Conservation (phyloP, 2,888 invertebrate species). For the Tricholauxania praeusta region DNA sequence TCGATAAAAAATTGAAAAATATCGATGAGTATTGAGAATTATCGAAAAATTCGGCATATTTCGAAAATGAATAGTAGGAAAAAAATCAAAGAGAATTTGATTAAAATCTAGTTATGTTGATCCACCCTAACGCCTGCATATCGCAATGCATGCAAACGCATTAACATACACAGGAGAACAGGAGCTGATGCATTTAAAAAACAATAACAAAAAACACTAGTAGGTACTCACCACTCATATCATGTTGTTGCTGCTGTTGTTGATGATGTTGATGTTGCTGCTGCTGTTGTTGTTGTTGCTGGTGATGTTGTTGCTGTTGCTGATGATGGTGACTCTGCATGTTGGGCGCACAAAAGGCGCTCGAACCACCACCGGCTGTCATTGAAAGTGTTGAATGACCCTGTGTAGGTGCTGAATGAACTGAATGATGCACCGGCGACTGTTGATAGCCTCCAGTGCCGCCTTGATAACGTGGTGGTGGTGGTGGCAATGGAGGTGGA, state of each 20-base stretch:
- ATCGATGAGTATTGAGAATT: too few species aligned
- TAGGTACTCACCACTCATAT: conserved; percentile 59
- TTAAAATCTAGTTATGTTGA: too few species aligned
- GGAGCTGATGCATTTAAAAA: conserved; percentile 13
- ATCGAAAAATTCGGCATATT: too few species aligned
- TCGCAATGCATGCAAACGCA: not conserved
- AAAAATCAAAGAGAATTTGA: too few species aligned
- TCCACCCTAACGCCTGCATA: too few species aligned
- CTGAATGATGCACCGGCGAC: conserved; percentile 34
- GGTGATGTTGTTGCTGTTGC: conserved; percentile 51
- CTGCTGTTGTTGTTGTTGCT: conserved; percentile 43
- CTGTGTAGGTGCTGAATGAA: conserved; percentile 15
- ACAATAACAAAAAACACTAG: conserved; percentile 26
- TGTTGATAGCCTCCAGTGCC: conserved; percentile 23
- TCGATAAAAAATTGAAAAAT: too few species aligned
- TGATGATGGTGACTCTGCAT: conserved; percentile 63
- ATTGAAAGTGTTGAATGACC: conserved; percentile 56
- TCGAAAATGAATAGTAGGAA: too few species aligned
- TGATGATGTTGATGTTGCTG: conserved; percentile 46
- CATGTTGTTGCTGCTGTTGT: conserved; percentile 51
- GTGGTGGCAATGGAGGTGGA: conserved; percentile 56
- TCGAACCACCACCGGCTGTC: conserved; percentile 61
- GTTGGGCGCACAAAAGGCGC: conserved; percentile 67
- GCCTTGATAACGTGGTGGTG: conserved; percentile 43
- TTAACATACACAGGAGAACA: not conserved